Evolutionary conservation across 1,140 invertebrate species (phyloP).

Genomic region (Steinernema feltiae): DNA sequence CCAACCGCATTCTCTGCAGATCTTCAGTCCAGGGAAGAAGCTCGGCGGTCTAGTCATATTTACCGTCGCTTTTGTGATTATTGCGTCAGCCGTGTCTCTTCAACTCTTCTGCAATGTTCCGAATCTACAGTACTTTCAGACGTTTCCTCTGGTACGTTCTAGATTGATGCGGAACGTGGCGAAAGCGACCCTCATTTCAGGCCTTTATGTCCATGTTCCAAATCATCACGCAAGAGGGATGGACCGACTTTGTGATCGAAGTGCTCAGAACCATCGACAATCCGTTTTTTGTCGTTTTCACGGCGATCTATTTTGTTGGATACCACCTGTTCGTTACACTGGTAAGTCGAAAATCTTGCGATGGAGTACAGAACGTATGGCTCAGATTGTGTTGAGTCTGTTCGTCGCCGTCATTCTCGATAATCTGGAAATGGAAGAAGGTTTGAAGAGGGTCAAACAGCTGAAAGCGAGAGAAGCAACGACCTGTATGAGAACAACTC

Average conservation of each 20-base stretch:
- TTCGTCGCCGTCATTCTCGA: conserved; percentile 99
- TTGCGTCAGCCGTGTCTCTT: conserved; percentile 97
- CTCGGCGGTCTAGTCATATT: conserved; percentile 95
- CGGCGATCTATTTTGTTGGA: conserved; percentile 95
- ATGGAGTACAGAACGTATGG: not conserved
- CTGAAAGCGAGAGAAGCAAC: conserved; percentile 63
- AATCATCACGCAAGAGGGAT: conserved; percentile 97
- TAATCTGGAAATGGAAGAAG: conserved; percentile 96
- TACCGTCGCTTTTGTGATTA: conserved; percentile 95
- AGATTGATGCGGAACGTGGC: not conserved
- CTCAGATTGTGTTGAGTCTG: conserved; percentile 39
- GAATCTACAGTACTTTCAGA: conserved; percentile 92
- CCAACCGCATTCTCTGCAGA: conserved; percentile 60
- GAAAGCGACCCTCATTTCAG: conserved; percentile 60
- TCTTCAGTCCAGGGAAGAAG: conserved; percentile 98
- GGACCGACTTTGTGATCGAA: conserved; percentile 73
- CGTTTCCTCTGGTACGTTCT: conserved; percentile 79
- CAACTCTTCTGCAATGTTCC: conserved; percentile 92
- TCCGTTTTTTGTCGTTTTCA: conserved; percentile 77
- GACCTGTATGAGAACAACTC: conserved; percentile 82
- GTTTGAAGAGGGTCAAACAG: conserved; percentile 99
- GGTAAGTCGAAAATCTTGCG: conserved; percentile 23
- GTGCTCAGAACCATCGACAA: conserved; percentile 82
- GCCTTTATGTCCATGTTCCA: conserved; percentile 99
- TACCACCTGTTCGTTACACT: conserved; percentile 98